Conservation (phyloP, 2,113 vertebrate species). For the Urocitellus parryii region DNA sequence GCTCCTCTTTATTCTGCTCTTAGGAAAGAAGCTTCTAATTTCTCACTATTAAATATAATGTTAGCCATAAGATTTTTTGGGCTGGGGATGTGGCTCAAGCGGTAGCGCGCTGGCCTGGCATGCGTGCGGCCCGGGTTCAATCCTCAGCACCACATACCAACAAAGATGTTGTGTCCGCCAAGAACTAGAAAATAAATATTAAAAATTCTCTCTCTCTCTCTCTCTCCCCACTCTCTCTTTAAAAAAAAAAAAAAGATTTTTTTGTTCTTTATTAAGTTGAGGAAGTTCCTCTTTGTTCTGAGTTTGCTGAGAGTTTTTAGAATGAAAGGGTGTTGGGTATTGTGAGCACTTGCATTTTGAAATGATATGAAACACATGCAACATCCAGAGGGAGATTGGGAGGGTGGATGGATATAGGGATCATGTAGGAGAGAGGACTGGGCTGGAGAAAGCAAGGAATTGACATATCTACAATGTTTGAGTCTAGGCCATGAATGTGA, state of each 20-base stretch:
- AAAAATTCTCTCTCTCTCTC: too few species aligned
- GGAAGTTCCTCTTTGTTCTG: neutral
- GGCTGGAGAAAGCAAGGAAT: neutral
- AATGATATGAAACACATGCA: neutral
- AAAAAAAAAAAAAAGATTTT: too few species aligned
- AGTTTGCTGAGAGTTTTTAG: neutral
- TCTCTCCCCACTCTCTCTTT: too few species aligned
- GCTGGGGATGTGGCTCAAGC: too few species aligned
- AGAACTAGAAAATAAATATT: too few species aligned
- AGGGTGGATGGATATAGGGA: neutral
- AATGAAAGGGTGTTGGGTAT: neutral
- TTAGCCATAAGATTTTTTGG: neutral
- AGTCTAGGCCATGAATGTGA: neutral
- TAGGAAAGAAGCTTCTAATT: neutral
- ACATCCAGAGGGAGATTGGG: neutral
- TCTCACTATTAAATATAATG: neutral
- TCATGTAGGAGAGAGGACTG: neutral
- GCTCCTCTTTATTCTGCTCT: neutral
- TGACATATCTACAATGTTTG: neutral
- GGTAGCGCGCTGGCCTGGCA: too few species aligned
- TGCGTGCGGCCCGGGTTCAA: too few species aligned
- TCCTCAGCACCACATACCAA: too few species aligned
- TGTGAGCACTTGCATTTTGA: neutral
- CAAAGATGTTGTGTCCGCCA: too few species aligned
- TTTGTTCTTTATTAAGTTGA: neutral